These are phyloP conservation scores for Eulemur macaco DNA, from an alignment of 2,113 vertebrate genomes.

Conservation along the genomic window DNA sequence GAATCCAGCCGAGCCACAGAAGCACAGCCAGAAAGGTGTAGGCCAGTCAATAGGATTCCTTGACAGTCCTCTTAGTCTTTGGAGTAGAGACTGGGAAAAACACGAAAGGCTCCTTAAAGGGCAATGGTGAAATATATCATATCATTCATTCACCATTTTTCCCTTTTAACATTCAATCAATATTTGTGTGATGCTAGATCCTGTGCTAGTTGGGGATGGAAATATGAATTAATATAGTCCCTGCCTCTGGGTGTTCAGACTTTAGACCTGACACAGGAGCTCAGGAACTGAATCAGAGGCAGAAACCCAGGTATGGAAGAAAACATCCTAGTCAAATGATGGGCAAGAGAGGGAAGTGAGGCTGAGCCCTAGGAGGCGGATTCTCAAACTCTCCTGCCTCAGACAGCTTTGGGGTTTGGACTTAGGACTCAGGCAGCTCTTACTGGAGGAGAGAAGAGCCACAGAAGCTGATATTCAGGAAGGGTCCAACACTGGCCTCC, in stretches of 20 bases:
- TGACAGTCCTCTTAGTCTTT: not conserved
- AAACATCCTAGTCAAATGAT: not conserved
- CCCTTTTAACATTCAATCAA: not conserved
- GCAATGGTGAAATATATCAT: not conserved
- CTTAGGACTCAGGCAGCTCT: not conserved
- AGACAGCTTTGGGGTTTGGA: not conserved
- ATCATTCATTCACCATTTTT: not conserved
- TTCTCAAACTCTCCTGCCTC: not conserved
- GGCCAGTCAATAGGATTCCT: not conserved
- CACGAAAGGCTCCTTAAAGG: not conserved
- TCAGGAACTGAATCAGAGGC: not conserved
- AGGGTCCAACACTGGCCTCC: not conserved
- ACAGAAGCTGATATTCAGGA: not conserved
- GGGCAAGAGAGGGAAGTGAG: not conserved
- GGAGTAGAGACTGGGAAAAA: not conserved
- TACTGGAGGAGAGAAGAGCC: not conserved
- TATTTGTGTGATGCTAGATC: not conserved
- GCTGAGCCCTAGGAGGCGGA: not conserved
- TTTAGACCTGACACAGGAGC: not conserved
- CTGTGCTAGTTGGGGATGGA: not conserved
- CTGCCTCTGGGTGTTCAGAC: not conserved
- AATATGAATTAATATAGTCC: not conserved
- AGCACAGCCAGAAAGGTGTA: not conserved
- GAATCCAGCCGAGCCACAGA: not conserved
- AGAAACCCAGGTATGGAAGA: not conserved